Evolutionary conservation across 1,140 invertebrate species (phyloP).

Genomic region (Heliothis subflexa): DNA sequence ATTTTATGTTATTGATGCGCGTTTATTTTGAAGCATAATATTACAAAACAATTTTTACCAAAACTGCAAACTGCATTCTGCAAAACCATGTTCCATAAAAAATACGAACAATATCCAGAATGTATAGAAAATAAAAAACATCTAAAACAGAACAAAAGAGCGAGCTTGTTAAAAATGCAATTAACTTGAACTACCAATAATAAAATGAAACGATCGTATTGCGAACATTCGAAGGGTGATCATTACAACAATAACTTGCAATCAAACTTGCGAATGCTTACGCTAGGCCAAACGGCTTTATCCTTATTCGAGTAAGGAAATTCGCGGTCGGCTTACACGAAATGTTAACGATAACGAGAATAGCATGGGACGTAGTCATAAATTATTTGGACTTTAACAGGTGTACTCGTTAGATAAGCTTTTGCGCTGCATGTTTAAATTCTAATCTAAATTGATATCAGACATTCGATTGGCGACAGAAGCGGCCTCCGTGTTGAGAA

Average conservation of each 20-base stretch:
- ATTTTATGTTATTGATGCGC: too few relatives aligned
- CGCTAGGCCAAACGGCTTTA: constrained; percentile 27
- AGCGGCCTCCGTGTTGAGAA: constrained; percentile 56
- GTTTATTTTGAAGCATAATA: too few relatives aligned
- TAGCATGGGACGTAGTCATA: constrained; percentile 63
- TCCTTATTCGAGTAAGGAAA: constrained; percentile 44
- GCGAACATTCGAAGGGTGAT: constrained; percentile 11
- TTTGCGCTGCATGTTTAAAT: constrained; percentile 80
- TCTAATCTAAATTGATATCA: constrained; percentile 85
- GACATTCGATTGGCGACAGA: constrained; percentile 82
- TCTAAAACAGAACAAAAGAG: neutral
- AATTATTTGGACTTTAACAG: constrained; percentile 82
- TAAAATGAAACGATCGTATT: constrained; percentile 34
- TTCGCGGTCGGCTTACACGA: constrained; percentile 59
- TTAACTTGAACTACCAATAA: constrained; percentile 6
- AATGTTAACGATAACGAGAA: constrained; percentile 57
- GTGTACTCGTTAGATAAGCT: constrained; percentile 83
- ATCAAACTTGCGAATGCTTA: constrained; percentile 35
- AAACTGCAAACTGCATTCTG: too few relatives aligned
- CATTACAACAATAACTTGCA: constrained; percentile 36
- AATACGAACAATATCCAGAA: too few relatives aligned
- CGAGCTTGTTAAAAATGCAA: constrained; percentile 24
- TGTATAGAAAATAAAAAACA: neutral
- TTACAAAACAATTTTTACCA: too few relatives aligned
- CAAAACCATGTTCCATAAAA: too few relatives aligned